Evolutionary conservation across 53 echinoderm and acorn worm genomes (phyloP).

Genomic region (Patiria pectinifera): DNA sequence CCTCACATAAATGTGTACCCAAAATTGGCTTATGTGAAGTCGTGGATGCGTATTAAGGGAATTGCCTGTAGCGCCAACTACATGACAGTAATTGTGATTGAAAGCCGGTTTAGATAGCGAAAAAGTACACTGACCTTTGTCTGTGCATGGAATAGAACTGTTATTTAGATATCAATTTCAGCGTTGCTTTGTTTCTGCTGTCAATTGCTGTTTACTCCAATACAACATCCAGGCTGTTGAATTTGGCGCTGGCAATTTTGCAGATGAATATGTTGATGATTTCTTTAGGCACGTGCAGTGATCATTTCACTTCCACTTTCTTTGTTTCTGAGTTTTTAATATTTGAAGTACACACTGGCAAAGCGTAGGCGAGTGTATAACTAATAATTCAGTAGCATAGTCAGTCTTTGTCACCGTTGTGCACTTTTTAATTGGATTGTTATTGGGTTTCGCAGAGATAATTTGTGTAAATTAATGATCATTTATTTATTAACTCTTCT

Average conservation of each 20-base stretch:
- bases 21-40: background rate
- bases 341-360: background rate
- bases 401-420: background rate
- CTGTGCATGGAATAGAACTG: background rate
- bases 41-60: background rate
- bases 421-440: background rate
- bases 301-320: background rate
- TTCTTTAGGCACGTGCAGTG: background rate
- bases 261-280: background rate
- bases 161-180: background rate
- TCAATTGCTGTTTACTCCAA: background rate
- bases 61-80: background rate
- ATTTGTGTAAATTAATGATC: background rate
- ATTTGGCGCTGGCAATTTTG: no score
- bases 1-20: background rate
- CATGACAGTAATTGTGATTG: conserved; percentile 18
- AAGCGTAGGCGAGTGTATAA: no score
- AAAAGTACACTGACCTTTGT: conserved; percentile 7
- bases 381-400: no score
- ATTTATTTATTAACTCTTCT: background rate
- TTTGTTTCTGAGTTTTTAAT: background rate
- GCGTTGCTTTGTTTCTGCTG: background rate
- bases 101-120: background rate
- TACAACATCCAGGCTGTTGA: no score
- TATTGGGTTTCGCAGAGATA: background rate